phyloP scores from a whole-genome alignment of 2,113 vertebrate species.

The Coturnix japonica region DNA sequence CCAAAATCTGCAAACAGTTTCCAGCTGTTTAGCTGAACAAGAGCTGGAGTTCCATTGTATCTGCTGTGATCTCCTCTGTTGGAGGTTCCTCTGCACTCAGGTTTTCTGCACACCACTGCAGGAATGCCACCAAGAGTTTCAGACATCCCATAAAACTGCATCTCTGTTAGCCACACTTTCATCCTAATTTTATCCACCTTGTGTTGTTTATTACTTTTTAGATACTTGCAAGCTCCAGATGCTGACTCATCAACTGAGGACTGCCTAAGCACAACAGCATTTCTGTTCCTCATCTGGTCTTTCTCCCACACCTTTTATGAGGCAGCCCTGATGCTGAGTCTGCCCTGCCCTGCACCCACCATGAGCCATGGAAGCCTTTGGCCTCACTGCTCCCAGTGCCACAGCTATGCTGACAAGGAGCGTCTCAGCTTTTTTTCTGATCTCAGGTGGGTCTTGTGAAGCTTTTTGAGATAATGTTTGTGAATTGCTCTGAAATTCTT shows the following conservation, averaged over 20 bases:
- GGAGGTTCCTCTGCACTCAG: background rate
- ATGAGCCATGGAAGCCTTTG: background rate
- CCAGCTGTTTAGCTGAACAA: background rate
- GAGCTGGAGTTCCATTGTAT: rapidly evolving
- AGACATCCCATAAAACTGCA: rapidly evolving
- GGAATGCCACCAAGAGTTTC: background rate
- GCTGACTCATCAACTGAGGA: background rate
- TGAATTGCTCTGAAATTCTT: slow-evolving; percentile 66
- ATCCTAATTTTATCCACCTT: background rate
- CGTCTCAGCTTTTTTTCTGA: background rate
- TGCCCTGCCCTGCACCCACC: background rate
- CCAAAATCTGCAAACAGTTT: background rate
- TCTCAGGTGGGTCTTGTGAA: slow-evolving; percentile 54
- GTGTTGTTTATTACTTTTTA: background rate
- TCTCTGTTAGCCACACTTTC: background rate
- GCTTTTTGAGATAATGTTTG: slow-evolving; percentile 65
- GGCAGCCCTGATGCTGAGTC: background rate
- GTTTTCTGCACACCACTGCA: background rate
- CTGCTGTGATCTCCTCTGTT: background rate
- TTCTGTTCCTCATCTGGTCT: background rate
- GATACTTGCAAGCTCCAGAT: background rate
- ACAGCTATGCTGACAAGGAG: background rate
- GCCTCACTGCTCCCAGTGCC: background rate
- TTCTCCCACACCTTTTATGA: background rate
- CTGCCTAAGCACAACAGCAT: rapidly evolving